Evolutionary conservation across 2,888 invertebrate genomes (phyloP), one percentile per base, ranked within the genome.

Genomic region (Schizaphis graminum): DNA sequence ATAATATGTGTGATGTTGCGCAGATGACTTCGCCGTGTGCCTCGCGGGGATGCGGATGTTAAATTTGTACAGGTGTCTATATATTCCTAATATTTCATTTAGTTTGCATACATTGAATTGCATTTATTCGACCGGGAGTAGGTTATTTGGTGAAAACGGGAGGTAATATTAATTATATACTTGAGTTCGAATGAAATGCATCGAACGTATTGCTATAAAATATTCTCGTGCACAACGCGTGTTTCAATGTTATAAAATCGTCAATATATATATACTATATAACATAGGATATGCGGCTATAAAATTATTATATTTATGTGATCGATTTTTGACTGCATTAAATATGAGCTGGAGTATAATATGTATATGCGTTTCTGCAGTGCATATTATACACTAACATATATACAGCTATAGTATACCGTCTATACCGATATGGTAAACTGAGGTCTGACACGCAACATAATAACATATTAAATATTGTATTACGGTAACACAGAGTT

Each of bases 251-350:
- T 35, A 35, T 77, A 35, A 77, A 21, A 77, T 77, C 77, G 21
- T 35, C 35, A 2, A 13, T 67, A 67, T 4, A 0, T 0, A 77
- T 21, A 35, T 77, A 21, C 3, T 35, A 77, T 35, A 77, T 35
- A 0, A 35, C 35, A 21, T 35, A 35, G 35, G 77, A 35, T 67
- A 67, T 35, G 8, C 35, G 35, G 77, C 77, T 77, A 35, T 35
- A 77, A 35, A 24, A 35, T 35, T 35, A 24, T 77, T 35, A 35
- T 77, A 21, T 77, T 77, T 77, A 35, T 77, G 77, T 77, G 77
- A 77, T 77, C 77, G 77, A 77, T 77, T 77, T 77, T 77, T 35
- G 77, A 35, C 67, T 77, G 77, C 77, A 77, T 77, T 77, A 77
- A 35, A 77, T 77, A 77, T 35, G 35, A 35, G 8, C 1, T n/a